These are phyloP conservation scores for Semotilus atromaculatus DNA, from an alignment of 2,797 vertebrate genomes.

Conservation along the genomic window DNA sequence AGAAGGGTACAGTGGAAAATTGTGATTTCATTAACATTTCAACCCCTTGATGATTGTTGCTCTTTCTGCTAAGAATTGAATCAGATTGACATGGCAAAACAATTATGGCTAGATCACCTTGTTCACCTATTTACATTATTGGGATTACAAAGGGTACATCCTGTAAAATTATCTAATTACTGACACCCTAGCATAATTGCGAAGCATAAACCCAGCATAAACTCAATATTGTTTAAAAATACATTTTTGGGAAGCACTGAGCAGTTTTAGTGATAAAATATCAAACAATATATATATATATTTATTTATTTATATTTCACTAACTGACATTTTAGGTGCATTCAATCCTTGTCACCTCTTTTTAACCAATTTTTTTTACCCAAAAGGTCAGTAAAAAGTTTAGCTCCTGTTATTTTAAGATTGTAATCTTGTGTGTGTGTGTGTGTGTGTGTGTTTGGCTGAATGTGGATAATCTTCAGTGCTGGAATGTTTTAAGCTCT, in stretches of 20 bases:
- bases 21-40: not conserved
- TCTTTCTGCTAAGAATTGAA: not conserved
- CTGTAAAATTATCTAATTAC: not conserved
- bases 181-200: not conserved
- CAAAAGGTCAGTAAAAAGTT: not conserved
- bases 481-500: slow-evolving; percentile 60
- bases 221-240: not conserved
- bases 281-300: not conserved
- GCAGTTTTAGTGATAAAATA: not conserved
- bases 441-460: not conserved
- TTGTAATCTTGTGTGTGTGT: not conserved
- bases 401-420: not conserved
- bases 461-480: slow-evolving; percentile 57
- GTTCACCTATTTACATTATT: not conserved
- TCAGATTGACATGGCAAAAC: not conserved
- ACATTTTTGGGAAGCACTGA: not conserved
- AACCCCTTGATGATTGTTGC: not conserved
- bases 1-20: not conserved
- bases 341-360: slow-evolving; percentile 8
- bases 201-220: too few relatives aligned
- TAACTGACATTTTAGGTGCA: not conserved
- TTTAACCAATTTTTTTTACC: not conserved
- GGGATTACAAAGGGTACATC: not conserved
- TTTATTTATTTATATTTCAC: too few relatives aligned
- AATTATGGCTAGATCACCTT: slow-evolving; percentile 1